These are phyloP conservation scores for Phrynosoma blainvillii DNA, from an alignment of 2,113 vertebrate species.

Conservation along the genomic window DNA sequence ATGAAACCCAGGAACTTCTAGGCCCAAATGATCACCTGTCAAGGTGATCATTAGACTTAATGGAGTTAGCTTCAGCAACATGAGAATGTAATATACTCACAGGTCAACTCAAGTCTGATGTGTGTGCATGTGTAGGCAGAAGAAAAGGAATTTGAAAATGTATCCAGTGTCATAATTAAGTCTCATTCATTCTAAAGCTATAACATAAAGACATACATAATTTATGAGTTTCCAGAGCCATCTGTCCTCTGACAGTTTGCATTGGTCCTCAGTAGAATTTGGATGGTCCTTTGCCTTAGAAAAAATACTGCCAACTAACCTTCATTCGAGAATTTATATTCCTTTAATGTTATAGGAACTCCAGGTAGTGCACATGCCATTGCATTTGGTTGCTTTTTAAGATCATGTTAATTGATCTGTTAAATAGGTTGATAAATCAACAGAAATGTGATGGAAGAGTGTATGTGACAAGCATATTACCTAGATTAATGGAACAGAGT, in stretches of 20 bases:
- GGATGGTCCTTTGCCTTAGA: not conserved
- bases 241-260: not conserved
- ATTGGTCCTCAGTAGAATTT: not conserved
- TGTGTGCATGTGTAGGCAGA: too few relatives aligned
- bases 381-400: not conserved
- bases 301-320: not conserved
- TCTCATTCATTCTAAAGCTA: not conserved
- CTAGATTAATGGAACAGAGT: not conserved
- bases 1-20: too few relatives aligned
- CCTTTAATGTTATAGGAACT: not conserved
- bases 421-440: not conserved
- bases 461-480: not conserved
- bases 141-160: too few relatives aligned
- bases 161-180: too few relatives aligned
- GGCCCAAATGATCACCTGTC: too few relatives aligned
- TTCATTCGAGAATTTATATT: not conserved
- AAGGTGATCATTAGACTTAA: too few relatives aligned
- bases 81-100: too few relatives aligned
- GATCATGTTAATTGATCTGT: not conserved
- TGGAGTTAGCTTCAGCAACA: too few relatives aligned
- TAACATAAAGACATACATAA: not conserved
- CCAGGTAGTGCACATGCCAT: not conserved
- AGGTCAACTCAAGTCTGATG: too few relatives aligned
- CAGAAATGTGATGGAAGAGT: too few relatives aligned
- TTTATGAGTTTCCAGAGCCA: not conserved